Base-by-base conservation (phyloP, 2,888 invertebrate genomes). In the Apamea anceps region DNA sequence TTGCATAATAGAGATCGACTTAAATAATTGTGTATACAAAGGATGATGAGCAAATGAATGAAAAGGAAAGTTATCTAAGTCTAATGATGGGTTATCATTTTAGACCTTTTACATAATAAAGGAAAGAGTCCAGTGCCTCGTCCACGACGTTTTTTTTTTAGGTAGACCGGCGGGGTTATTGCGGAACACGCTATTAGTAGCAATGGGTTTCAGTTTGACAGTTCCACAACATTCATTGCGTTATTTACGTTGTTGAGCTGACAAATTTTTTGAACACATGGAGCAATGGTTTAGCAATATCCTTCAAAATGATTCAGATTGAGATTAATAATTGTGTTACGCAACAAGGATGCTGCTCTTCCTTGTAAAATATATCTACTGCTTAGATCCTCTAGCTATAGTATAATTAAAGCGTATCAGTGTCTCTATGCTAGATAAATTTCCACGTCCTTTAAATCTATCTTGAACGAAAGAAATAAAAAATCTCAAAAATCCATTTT, bases 1-100 rank as follows among this genome's bases (percentile, higher is more conserved):
- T 80, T 83, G 77, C 80, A 67, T 75, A 79, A 81, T 85, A 70
- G 28, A 73, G 25, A 85, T 45, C 68, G 54, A 63, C 32, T 80
- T 74, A 48, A 57, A 80, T 80, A 66, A 25, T 60, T 72, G 54
- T 70, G 12, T 60, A 51, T 72, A 67, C 32, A 45, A 70, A 66
- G 70, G n/a, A 63, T 82, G 85, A 82, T 73, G 73, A 82, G 85
- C 37, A 21, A 65, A 45, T 70, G 21, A 60, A 65, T 54, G 21
- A 54, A 80, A 85, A 54, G 60, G 10, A 51, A 18, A 42, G 37
- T 65, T 78, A 78, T 25, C 21, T 10, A 48, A 42, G 28, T n/a
- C 28, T 72, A 72, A 54, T 62, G 37, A 42, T 28, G 42, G 7
- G 42, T 42, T 72, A 62, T 21, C 37, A n/a, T 62, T 62, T 42